Evolutionary conservation across 2,113 vertebrate species (phyloP), one percentile per base, ranked within the genome.

Genomic region (Camelus dromedarius): DNA sequence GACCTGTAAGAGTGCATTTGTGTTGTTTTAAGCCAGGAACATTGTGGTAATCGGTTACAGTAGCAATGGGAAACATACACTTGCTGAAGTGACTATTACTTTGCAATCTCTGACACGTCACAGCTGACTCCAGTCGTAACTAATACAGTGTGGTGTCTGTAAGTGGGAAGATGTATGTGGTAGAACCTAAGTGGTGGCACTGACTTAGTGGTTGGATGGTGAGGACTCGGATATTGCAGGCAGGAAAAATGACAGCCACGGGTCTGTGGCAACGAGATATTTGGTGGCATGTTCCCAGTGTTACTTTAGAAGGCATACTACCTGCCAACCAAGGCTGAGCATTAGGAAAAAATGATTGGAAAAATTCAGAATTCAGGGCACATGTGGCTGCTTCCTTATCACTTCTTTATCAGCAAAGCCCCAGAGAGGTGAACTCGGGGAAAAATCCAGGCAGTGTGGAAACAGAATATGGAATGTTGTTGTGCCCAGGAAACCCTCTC

Each of bases 331-430:
- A 8, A 81, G 60, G 52, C 42, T 56, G 86, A 35, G 6, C 24
- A 0, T 70, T 54, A 10, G 58, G 75, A 19, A 80, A 58, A 90
- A 76, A 46, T 32, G 58, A 9, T 69, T 32, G 24, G 67, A 64
- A 82, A 76, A 28, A 7, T 80, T 93, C 52, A 58, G 69, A 97
- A 95, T 72, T 26, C 66, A 7, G 87, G 26, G n/a, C 64, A 38
- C 2, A 0, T 32, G 35, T n/a, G 22, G 48, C 72, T 62, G 8
- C 50, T 80, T 79, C 70, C 70, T 72, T 50, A 42, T 11, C 50
- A 18, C 28, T 92, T 94, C 56, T 64, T 60, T 42, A 42, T 42
- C 38, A 42, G 9, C 19, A 38, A 89, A 84, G 77, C 35, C 38
- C 8, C 16, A 88, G 66, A 79, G 22, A 54, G 64, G 50, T 52